Evolutionary conservation across 37 sponge, comb jelly and placozoan species (phyloP).

Genomic region (Bolinopsis microptera): DNA sequence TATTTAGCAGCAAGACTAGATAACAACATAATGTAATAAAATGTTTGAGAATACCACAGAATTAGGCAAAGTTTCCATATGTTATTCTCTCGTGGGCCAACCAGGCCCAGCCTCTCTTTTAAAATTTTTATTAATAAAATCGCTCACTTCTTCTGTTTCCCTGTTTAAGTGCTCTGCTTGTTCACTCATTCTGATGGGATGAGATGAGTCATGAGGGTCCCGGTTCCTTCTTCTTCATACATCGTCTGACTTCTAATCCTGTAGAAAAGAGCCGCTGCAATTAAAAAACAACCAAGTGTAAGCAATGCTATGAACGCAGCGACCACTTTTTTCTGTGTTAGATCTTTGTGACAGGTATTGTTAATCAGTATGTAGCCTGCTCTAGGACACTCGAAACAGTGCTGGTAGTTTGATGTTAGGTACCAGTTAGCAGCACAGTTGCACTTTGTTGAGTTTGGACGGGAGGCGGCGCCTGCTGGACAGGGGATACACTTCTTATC

Average conservation of each 20-base stretch:
- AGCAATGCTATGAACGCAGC: neutral
- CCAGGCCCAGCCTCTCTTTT: too few species aligned
- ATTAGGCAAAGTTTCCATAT: too few species aligned
- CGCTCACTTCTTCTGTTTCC: too few species aligned
- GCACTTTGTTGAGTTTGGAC: neutral
- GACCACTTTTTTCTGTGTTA: neutral
- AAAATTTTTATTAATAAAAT: too few species aligned
- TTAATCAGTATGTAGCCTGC: neutral
- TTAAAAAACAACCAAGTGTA: neutral
- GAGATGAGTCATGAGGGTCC: neutral
- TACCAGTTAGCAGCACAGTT: neutral
- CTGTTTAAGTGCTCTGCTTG: neutral
- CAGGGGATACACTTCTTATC: neutral
- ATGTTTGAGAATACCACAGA: too few species aligned
- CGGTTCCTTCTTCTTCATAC: too few species aligned
- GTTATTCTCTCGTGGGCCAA: too few species aligned
- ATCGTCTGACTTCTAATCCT: neutral
- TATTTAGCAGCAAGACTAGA: too few species aligned
- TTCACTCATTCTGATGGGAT: neutral
- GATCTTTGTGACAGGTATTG: neutral
- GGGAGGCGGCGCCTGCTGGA: neutral
- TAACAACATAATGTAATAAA: too few species aligned
- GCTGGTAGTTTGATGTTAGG: neutral
- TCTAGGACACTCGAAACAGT: neutral
- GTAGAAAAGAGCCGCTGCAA: neutral